Conservation (phyloP, 2,113 vertebrate species). For the Tragulus kanchil region DNA sequence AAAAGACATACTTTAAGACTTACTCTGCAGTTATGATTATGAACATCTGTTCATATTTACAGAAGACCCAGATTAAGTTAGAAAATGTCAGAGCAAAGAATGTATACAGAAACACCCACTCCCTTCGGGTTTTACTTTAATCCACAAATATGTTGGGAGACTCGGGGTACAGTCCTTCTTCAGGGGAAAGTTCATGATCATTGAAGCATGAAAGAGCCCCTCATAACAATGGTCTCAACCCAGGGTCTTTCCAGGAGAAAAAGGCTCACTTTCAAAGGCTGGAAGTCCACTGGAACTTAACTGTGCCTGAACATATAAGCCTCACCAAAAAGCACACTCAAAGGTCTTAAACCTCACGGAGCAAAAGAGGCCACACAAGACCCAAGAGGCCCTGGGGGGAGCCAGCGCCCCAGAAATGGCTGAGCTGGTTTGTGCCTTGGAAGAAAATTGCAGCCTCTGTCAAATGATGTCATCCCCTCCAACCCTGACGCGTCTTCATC, state of each 20-base stretch:
- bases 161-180: background rate
- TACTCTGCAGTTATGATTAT: background rate
- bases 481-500: accelerated
- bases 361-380: background rate
- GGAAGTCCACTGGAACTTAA: background rate
- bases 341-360: background rate
- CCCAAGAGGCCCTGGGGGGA: background rate
- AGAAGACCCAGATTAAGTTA: constrained; percentile 48
- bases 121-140: background rate
- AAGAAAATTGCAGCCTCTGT: background rate
- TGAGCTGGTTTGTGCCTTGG: background rate
- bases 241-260: background rate
- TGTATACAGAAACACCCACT: background rate
- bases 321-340: accelerated
- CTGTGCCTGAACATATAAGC: too few species aligned
- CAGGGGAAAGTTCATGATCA: background rate
- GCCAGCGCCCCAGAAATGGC: background rate
- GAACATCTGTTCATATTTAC: constrained; percentile 67
- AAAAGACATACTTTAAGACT: constrained; percentile 39
- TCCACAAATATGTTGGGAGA: background rate
- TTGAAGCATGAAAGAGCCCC: background rate
- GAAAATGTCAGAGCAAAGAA: constrained; percentile 59
- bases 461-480: background rate
- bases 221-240: accelerated
- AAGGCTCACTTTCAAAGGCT: background rate